phyloP scores from a whole-genome alignment of 1,140 invertebrate species.

The Halictus rubicundus region DNA sequence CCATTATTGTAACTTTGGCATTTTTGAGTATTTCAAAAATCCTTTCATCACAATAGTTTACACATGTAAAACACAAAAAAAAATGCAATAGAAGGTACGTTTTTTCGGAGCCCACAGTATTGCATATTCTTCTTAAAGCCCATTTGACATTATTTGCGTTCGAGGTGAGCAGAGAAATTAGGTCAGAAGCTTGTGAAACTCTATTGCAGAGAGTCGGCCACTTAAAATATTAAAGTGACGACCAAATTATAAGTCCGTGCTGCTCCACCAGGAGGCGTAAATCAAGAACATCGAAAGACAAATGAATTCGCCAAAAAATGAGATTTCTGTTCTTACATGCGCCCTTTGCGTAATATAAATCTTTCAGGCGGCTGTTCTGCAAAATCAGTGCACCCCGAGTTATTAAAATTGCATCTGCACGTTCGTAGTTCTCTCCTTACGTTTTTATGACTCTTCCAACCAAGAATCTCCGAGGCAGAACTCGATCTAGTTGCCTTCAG shows the following conservation, averaged over 20 bases:
- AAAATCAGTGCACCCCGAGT: neutral
- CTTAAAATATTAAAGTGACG: neutral
- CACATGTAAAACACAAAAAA: too few species aligned
- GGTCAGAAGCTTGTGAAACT: neutral
- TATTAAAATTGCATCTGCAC: constrained; percentile 3
- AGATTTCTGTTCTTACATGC: neutral
- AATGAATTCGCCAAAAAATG: neutral
- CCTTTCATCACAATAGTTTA: too few species aligned
- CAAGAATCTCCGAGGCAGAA: neutral
- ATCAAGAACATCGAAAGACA: neutral
- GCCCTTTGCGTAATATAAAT: neutral
- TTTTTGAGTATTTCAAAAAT: too few species aligned
- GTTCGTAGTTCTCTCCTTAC: neutral
- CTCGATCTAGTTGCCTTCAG: neutral
- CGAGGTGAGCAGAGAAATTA: too few species aligned
- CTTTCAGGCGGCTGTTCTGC: neutral
- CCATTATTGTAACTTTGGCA: too few species aligned
- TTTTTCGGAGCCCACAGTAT: too few species aligned
- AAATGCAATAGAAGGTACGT: too few species aligned
- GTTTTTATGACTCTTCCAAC: neutral
- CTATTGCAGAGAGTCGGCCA: too few species aligned
- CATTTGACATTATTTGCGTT: too few species aligned
- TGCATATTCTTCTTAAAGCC: too few species aligned
- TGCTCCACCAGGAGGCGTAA: too few species aligned
- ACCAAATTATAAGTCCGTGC: neutral